These are phyloP conservation scores for Coenonympha glycerion DNA, from an alignment of 2,888 invertebrate species.

Conservation along the genomic window DNA sequence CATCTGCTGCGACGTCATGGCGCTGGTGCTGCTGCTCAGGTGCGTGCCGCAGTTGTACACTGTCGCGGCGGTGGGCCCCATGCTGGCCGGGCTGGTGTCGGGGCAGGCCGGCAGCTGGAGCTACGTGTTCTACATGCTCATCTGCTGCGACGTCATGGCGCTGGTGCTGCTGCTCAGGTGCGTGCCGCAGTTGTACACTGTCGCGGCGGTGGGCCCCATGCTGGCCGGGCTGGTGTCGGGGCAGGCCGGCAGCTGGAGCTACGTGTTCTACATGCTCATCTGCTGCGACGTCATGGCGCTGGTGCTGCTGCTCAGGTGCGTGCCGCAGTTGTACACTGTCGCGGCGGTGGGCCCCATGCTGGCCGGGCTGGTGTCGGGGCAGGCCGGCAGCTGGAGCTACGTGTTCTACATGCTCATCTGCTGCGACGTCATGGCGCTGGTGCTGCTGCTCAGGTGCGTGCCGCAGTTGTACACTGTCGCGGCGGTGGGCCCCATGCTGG, in stretches of 20 bases:
- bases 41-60: too few relatives aligned
- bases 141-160: constrained; percentile 87
- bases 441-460: constrained; percentile 79
- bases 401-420: constrained; percentile 94
- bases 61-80: constrained; percentile 90
- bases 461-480: too few relatives aligned
- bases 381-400: constrained; percentile 81
- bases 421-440: constrained; percentile 86
- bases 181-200: too few relatives aligned
- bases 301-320: constrained; percentile 78
- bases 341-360: constrained; percentile 95
- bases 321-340: too few relatives aligned
- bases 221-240: constrained; percentile 87
- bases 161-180: constrained; percentile 80
- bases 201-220: constrained; percentile 92
- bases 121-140: constrained; percentile 93
- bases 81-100: constrained; percentile 89
- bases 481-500: constrained; percentile 93
- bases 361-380: constrained; percentile 85
- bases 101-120: constrained; percentile 80
- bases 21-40: constrained; percentile 81
- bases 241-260: constrained; percentile 80
- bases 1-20: constrained; percentile 87
- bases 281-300: constrained; percentile 87
- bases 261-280: constrained; percentile 95